These are phyloP conservation scores for Haliclona indistincta DNA, from an alignment of 37 sponge, comb jelly and placozoan genomes.

Conservation along the genomic window DNA sequence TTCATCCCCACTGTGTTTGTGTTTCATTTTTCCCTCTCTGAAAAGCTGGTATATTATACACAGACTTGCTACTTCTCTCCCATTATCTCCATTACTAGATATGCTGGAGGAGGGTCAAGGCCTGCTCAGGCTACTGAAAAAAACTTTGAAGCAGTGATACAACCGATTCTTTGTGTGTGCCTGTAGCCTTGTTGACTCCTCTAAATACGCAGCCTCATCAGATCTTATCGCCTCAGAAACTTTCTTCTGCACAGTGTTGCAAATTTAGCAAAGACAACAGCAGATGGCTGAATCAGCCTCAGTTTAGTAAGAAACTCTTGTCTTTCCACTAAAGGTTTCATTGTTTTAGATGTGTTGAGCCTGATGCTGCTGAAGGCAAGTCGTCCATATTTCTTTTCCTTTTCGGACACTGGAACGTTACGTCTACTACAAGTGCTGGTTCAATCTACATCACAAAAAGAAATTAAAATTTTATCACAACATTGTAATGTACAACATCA, in stretches of 20 bases:
- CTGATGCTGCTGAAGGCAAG: neutral
- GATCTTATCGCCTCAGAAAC: no score
- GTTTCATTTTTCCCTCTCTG: conserved; percentile 12
- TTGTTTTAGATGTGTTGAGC: neutral
- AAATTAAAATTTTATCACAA: no score
- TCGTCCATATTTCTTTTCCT: neutral
- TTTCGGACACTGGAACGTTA: neutral
- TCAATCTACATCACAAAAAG: neutral
- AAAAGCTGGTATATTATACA: conserved; percentile 1
- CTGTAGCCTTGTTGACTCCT: conserved; percentile 9
- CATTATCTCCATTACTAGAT: conserved; percentile 2
- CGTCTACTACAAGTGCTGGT: neutral
- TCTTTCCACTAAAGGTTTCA: neutral
- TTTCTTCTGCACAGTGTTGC: neutral
- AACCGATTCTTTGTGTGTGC: neutral
- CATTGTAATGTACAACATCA: neutral
- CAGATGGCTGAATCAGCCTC: neutral
- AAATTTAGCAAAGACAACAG: neutral
- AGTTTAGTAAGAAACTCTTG: neutral
- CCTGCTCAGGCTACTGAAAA: neutral
- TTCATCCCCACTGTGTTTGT: no score
- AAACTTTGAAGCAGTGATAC: neutral
- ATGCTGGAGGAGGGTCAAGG: neutral
- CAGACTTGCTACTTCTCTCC: neutral
- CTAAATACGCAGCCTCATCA: conserved; percentile 21